A percentile compares a stretch with the other conserved stretches of the same genome.
phyloP scores from a whole-genome alignment of 2,888 invertebrate genomes.

The Globia sparganii region DNA sequence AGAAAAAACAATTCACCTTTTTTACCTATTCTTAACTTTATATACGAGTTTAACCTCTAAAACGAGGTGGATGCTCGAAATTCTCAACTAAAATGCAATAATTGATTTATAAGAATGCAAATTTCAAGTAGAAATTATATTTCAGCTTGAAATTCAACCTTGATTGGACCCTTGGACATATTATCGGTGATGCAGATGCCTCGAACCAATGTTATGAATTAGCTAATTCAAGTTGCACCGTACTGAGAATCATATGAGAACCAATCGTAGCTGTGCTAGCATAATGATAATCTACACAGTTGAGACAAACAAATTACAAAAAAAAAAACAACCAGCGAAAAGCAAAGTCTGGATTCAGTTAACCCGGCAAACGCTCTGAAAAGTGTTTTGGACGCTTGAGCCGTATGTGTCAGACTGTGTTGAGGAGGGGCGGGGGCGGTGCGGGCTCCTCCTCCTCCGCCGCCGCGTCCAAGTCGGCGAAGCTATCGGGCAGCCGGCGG shows the following conservation, averaged over 20 bases:
- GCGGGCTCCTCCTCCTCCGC: conserved; percentile 24
- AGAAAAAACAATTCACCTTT: conserved; percentile 16
- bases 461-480: conserved; percentile 85
- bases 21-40: neutral
- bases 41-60: conserved; percentile 40
- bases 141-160: conserved; percentile 40
- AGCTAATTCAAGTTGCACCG: neutral
- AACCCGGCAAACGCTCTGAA: neutral
- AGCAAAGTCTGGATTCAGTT: neutral
- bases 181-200: neutral
- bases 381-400: neutral
- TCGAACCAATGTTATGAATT: neutral
- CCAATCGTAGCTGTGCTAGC: conserved; percentile 26
- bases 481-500: conserved; percentile 90
- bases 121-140: conserved; percentile 45
- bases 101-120: neutral
- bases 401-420: conserved; percentile 34
- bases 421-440: neutral
- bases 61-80: conserved; percentile 36
- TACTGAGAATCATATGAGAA: neutral
- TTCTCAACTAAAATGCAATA: conserved; percentile 22
- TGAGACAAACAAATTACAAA: conserved; percentile 2
- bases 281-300: neutral
- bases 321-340: neutral
- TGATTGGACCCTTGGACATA: conserved; percentile 11